Evolutionary conservation across 2,113 vertebrate species (phyloP), one percentile per base, ranked within the genome.

Genomic region (Ctenodactylus gundi): DNA sequence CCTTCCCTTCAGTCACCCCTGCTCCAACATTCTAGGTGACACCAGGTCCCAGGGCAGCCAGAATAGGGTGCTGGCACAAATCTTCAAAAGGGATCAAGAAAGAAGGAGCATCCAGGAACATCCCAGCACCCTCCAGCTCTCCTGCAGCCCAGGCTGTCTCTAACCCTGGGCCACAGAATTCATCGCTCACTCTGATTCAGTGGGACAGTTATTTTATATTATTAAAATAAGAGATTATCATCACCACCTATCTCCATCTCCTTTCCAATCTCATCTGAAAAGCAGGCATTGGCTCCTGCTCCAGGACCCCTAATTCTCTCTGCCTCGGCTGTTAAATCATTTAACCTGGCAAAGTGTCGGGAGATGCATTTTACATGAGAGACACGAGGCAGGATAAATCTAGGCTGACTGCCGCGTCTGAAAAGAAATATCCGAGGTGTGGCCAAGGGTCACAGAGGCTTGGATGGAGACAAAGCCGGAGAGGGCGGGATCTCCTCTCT

Each of bases 191-290:
- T 70, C 95, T 97, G 96, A 97, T 97, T 95, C 96, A 97, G 93
- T 94, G 90, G 95, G 96, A 97, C 97, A 97, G 95, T 97, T 97
- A 97, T 97, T 97, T 97, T 97, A 97, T 97, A 97, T 97, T 96
- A 97, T 97, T 97, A 97, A 97, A 97, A 97, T 97, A 97, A 95
- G 97, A 97, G 96, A 97, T 97, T 95, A 97, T 97, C 96, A 96
- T 95, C 92, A 92, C 94, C 85, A 94, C 91, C 85, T 15, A 96
- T 94, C 96, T 97, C 97, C 93, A 93, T 97, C 96, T 97, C 85
- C 91, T 94, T 96, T 96, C 95, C 97, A 97, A 97, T 97, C 96
- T 97, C 93, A 96, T 97, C 95, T 96, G 94, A 96, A 97, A 96
- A 95, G 87, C 97, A 96, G 92, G 87, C 94, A 85, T 95, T 90